Evolutionary conservation across 2,888 invertebrate species (phyloP), one percentile per base, ranked within the genome.

Genomic region (Ceramica pisi): DNA sequence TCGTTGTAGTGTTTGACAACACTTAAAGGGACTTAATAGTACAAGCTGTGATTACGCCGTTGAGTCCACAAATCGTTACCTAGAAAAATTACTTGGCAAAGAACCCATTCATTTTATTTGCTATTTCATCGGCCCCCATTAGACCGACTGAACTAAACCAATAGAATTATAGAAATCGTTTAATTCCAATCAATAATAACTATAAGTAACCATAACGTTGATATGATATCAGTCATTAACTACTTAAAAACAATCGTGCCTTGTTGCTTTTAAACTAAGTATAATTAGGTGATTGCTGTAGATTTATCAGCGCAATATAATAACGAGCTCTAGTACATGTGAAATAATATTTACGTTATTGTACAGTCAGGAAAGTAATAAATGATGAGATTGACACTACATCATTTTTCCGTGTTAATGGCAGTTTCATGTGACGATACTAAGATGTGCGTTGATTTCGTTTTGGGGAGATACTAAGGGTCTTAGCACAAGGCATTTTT

Each of bases 1-100:
- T 57, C 44, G 19, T 46, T 57, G 55, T 63, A 50, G 46, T 63
- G 82, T 78, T 78, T 82, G 65, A 26, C 64, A 51, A 72, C 44
- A 71, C 78, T 61, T 71, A 72, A 72, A 59, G 48, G 21, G 21
- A 16, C 2, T 67, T 65, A 60, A 38, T 66, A 60, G 38, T 55
- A n/a, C 57, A 55, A 16, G 7, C 46, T 31, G 65, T 78, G 78
- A 63, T 78, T 70, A 59, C 51, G 23, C 10, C 12, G 10, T 26
- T 64, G 14, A 16, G 35, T 46, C 46, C 2, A 76, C 53, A 41
- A 53, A 79, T 72, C 31, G 38, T 60, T 61, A 80, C 61, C 21
- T 7, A 71, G 38, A 66, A 62, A 75, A 57, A 19, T 51, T 0
- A 67, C 62, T 21, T n/a, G 4, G 35, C 57, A 48, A 53, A 46